A percentile compares a stretch with the other conserved stretches of the same genome.
These are phyloP conservation scores for Bellardia bayeri DNA, from an alignment of 2,888 invertebrate genomes.

Conservation along the genomic window DNA sequence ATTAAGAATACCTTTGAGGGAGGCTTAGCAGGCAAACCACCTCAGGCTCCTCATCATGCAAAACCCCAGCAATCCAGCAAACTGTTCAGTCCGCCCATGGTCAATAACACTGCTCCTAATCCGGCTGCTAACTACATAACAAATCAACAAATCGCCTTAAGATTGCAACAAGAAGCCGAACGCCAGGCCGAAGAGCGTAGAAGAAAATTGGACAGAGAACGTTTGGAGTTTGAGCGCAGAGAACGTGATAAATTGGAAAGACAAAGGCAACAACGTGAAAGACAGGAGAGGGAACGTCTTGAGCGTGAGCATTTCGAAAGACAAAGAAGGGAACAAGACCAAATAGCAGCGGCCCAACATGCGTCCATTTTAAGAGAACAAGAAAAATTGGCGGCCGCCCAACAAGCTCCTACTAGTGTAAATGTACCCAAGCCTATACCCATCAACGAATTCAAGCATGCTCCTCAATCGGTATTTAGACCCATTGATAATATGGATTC, in stretches of 20 bases:
- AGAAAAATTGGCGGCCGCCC: conserved; percentile 70
- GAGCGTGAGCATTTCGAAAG: conserved; percentile 83
- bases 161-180: conserved; percentile 73
- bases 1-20: conserved; percentile 92
- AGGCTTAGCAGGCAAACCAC: conserved; percentile 83
- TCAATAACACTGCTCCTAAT: conserved; percentile 41
- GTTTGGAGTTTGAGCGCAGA: conserved; percentile 76
- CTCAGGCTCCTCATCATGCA: conserved; percentile 83
- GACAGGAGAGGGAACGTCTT: conserved; percentile 78
- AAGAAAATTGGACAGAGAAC: conserved; percentile 83
- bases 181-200: conserved; percentile 78
- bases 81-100: conserved; percentile 43
- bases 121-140: conserved; percentile 56
- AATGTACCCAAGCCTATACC: conserved; percentile 84
- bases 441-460: conserved; percentile 90
- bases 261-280: conserved; percentile 72
- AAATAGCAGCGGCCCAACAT: conserved; percentile 70
- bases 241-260: conserved; percentile 71
- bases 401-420: conserved; percentile 79
- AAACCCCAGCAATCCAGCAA: conserved; percentile 85
- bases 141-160: conserved; percentile 68
- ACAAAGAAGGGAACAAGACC: conserved; percentile 76
- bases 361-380: conserved; percentile 81
- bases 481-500: conserved; percentile 83
- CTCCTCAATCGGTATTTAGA: conserved; percentile 90